Evolutionary conservation across 2,113 vertebrate genomes (phyloP), one percentile per base, ranked within the genome.

Genomic region (Taurulus bubalis): DNA sequence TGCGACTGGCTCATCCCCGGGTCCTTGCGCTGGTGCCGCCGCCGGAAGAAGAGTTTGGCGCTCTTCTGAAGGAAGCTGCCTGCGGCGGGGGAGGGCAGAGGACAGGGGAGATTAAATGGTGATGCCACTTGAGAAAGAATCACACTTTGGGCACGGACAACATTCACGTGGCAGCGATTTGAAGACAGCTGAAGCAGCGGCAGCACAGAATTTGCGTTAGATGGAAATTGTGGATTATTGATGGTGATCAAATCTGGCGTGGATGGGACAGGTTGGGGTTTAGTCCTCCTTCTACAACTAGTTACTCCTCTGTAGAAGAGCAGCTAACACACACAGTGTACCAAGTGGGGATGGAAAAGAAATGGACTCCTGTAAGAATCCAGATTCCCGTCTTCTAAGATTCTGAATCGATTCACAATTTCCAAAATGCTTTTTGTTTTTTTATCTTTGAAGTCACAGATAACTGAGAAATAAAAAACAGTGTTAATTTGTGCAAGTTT

Each of bases 1-100:
- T 99, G 98, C 0, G 98, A 99, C 85, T 99, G 98, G 94, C 98
- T 99, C 97, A 99, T 96, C 15, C 97, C 96, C 0, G 97, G 97
- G 32, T 98, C 97, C 87, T 99, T 98, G 90, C 97, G 96, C 84
- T 97, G 98, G 77, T 97, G 97, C 8, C 97, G 93, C 58, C 97
- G 95, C 4, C 96, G 96, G 95, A 99, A 99, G 92, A 99, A 99
- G 34, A 99, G 94, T 94, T 96, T 99, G 0, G 97, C 96, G 0
- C 98, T 95, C 92, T 96, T 98, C 88, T 95, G 96, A 36, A 98
- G 89, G 82, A 98, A 95, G 85, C 97, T 96, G 80, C 96, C 98
- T 99, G 94, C 0, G 66, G 79, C 64, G 55, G 24, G 55, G 18
- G 60, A 76, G 18, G 60, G 75, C 18, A 80, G 16, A 32, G n/a